phyloP scores from a whole-genome alignment of 2,888 invertebrate genomes.

The Parnassius apollo region DNA sequence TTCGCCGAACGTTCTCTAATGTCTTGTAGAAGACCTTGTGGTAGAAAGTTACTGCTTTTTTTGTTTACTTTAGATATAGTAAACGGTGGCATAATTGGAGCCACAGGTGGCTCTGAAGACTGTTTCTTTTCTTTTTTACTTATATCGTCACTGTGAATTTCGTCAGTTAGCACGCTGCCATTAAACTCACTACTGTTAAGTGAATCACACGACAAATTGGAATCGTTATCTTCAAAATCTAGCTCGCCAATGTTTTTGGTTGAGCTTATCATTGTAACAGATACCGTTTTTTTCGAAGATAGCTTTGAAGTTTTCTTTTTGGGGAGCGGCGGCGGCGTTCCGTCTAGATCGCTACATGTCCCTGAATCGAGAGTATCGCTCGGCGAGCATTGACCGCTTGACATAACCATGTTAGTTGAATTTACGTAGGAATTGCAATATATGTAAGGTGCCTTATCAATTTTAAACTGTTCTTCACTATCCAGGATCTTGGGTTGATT shows the following conservation, averaged over 20 bases:
- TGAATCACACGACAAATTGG: slow-evolving; percentile 91
- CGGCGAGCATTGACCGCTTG: slow-evolving; percentile 91
- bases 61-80: slow-evolving; percentile 51
- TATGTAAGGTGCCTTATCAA: slow-evolving; percentile 79
- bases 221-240: slow-evolving; percentile 87
- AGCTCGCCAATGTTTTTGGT: slow-evolving; percentile 83
- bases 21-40: slow-evolving; percentile 84
- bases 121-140: slow-evolving; percentile 67
- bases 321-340: slow-evolving; percentile 85
- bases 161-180: slow-evolving; percentile 74
- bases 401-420: slow-evolving; percentile 82
- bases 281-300: slow-evolving; percentile 75
- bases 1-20: slow-evolving; percentile 84
- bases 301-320: slow-evolving; percentile 83
- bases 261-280: slow-evolving; percentile 79
- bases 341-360: slow-evolving; percentile 91
- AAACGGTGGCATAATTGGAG: slow-evolving; percentile 53
- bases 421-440: slow-evolving; percentile 83
- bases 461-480: slow-evolving; percentile 69
- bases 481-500: slow-evolving; percentile 73
- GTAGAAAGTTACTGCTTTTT: slow-evolving; percentile 79
- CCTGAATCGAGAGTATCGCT: slow-evolving; percentile 92
- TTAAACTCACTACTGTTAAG: slow-evolving; percentile 87
- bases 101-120: slow-evolving; percentile 54
- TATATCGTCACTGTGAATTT: slow-evolving; percentile 66